Base-by-base conservation (phyloP, 2,113 vertebrate species). In the Serranochromis macrocephalus region DNA sequence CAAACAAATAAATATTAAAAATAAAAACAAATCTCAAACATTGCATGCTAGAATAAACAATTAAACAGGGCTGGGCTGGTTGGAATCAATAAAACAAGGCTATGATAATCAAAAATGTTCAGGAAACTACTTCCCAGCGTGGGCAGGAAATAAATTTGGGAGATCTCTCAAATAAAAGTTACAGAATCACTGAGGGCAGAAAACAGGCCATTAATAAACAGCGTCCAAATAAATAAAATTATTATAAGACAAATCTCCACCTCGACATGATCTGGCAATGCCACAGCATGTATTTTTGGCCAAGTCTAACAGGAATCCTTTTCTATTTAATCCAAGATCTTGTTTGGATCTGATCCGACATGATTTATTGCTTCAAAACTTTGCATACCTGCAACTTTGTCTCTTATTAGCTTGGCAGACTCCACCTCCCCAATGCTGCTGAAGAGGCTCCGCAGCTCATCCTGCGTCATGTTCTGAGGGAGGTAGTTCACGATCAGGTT, bases 401-500 rank as follows among this genome's bases (percentile, higher is more conserved):
- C 98, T 36, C 98, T 97, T 73, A 99, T 99, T n/a, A 99, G 98
- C 89, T 99, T 99, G 90, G 98, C 98, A 4, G 98, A 99, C 85
- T 99, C 98, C 29, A 99, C 98, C 94, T 99, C 98, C 0, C 99
- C 99, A 3, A 99, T 99, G 93, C 98, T 99, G 97, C 98, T 98
- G 90, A 99, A 99, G 26, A 99, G 97, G 92, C 98, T 99, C 53
- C 98, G 97, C 24, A 99, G 88, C 89, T 99, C 99, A 85, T 99
- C 99, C 93, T 99, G 98, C 0, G 98, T 97, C 98, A 99, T 99
- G 94, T 97, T 99, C 96, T 99, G 98, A 83, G 98, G 99, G 94
- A 99, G 97, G 96, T 99, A 99, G 96, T 99, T 99, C 86, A 99
- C 98, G 51, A 99, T 99, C 87, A 99, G 94, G 94, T 99, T 99